phyloP scores from a whole-genome alignment of 1,140 invertebrate genomes.

The Drosophila mojavensis region DNA sequence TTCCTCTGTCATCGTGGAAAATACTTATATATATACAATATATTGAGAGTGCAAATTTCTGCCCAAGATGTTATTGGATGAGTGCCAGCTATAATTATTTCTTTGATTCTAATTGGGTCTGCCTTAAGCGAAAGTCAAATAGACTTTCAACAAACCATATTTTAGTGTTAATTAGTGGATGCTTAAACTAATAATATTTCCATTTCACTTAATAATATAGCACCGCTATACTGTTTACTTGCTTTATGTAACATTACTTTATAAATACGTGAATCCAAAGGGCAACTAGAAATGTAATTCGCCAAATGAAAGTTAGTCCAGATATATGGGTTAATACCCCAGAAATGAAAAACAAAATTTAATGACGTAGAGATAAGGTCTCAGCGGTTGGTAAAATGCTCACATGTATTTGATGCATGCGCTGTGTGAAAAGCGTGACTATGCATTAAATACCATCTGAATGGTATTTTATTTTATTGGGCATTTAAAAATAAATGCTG shows the following conservation, averaged over 20 bases:
- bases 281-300: neutral
- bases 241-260: neutral
- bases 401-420: neutral
- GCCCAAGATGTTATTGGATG: neutral
- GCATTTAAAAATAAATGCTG: conserved; percentile 25
- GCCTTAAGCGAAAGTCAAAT: no score
- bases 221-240: no score
- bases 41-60: neutral
- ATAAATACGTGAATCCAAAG: neutral
- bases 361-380: conserved; percentile 11
- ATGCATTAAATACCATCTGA: conserved; percentile 29
- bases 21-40: no score
- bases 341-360: conserved; percentile 13
- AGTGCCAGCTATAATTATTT: neutral
- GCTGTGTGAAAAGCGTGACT: conserved; percentile 49
- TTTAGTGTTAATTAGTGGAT: no score
- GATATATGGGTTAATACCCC: conserved; percentile 2
- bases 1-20: neutral
- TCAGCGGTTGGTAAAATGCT: conserved; percentile 17
- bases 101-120: no score
- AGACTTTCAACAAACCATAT: no score
- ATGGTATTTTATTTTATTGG: conserved; percentile 27
- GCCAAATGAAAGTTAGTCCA: conserved; percentile 26
- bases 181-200: no score
- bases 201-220: no score